Evolutionary conservation across 2,113 vertebrate species (phyloP), one percentile per base, ranked within the genome.

Genomic region (Gavialis gangeticus): DNA sequence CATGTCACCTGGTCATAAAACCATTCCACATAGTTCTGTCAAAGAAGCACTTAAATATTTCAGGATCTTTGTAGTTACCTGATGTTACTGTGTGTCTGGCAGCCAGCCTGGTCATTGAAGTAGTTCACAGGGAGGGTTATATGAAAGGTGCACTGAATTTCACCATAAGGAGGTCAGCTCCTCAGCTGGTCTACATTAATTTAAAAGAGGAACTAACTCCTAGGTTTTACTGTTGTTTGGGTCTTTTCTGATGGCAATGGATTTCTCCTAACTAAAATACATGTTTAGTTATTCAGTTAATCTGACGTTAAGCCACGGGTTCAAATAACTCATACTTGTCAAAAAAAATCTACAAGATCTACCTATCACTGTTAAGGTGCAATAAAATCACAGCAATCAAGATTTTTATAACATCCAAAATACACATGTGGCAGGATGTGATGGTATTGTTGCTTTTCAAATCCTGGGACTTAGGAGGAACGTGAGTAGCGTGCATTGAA

Each of bases 341-440:
- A 80, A 10, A 85, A 89, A 90, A 62, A 79, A 12, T 73, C 66
- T 30, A 30, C 21, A 69, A 37, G 15, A 46, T 28, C 78, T 93
- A 84, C 60, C n/a, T 18, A 12, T 79, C 86, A 10, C 55, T 22
- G 95, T 84, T 64, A 87, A 85, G 37, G 75, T 78, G 56, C 37
- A 92, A 87, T 34, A 79, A 92, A 94, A 69, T 12, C 12, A 84
- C 55, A 88, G n/a, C 71, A 78, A 93, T 84, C 21, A 84, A 94
- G 88, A 84, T 25, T n/a, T 62, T 46, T 55, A 87, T 81, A 76
- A 67, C 86, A 75, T 79, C 90, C 37, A 76, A 75, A 88, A 94
- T 88, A 88, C 63, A 92, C 21, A 69, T 11, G 10, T 37, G 27
- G 90, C 58, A 34, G 56, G 21, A 84, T 85, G 30, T 60, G 34